Percentiles rank a stretch among this genome's conserved stretches.
phyloP scores from a whole-genome alignment of 37 sponge, comb jelly and placozoan genomes.

The Tethya wilhelma region DNA sequence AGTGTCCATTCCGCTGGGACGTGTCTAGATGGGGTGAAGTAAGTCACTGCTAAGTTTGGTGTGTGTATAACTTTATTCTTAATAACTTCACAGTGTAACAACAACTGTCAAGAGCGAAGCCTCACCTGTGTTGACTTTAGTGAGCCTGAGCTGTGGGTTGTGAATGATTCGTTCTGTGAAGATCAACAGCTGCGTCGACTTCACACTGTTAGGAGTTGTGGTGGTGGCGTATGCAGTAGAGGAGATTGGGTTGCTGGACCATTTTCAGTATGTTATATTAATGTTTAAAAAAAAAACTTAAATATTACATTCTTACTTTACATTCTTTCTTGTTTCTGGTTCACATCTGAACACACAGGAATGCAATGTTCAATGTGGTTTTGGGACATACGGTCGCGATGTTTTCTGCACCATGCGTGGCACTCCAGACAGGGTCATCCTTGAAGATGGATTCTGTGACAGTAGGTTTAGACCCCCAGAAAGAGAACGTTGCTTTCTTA shows the following conservation, averaged over 20 bases:
- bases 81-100: neutral
- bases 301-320: neutral
- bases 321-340: neutral
- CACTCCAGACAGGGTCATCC: neutral
- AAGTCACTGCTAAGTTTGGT: too few relatives aligned
- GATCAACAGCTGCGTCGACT: neutral
- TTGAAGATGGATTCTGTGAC: slow-evolving; percentile 24
- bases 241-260: neutral
- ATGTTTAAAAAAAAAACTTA: too few relatives aligned
- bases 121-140: slow-evolving; percentile 7
- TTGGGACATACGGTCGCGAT: neutral
- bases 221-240: neutral
- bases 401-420: neutral
- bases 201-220: slow-evolving; percentile 14
- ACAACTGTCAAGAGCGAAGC: slow-evolving; percentile 2
- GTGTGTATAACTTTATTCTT: neutral
- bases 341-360: neutral
- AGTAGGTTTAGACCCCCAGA: neutral
- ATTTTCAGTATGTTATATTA: slow-evolving; percentile 4
- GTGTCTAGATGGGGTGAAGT: too few relatives aligned
- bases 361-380: slow-evolving; percentile 26
- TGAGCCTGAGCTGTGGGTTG: neutral
- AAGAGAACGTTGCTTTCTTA: neutral
- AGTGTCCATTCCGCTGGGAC: too few relatives aligned
- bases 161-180: neutral